Evolutionary conservation across 2,113 vertebrate species (phyloP).

Genomic region (Cyprinodon brontotheroides): DNA sequence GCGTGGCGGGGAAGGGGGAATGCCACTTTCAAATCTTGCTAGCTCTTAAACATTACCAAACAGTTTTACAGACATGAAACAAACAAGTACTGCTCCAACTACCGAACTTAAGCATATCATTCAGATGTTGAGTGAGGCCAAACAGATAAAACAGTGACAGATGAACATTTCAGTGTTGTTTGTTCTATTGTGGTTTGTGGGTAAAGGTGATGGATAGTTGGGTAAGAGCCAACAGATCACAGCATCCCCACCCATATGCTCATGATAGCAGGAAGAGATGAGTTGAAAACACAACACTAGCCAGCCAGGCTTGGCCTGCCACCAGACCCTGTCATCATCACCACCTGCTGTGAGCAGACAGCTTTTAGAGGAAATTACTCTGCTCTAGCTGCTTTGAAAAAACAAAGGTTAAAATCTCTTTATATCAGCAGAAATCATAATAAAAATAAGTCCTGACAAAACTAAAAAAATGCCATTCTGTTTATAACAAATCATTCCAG

Average conservation of each 20-base stretch:
- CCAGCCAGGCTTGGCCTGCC: constrained; percentile 74
- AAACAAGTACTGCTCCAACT: constrained; percentile 2
- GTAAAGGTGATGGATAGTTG: constrained; percentile 74
- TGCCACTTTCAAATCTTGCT: too few species aligned
- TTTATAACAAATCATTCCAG: not conserved
- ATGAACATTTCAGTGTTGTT: constrained; percentile 42
- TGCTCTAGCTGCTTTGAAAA: constrained; percentile 6
- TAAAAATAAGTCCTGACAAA: too few species aligned
- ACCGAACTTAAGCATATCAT: not conserved
- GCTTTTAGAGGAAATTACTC: constrained; percentile 29
- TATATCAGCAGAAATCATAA: not conserved
- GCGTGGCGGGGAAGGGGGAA: too few species aligned
- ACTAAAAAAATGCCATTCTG: not conserved
- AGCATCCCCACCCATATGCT: constrained; percentile 76
- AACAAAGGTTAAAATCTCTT: not conserved
- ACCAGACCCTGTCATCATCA: constrained; percentile 79
- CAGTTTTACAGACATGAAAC: not conserved
- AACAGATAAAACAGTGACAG: constrained; percentile 48
- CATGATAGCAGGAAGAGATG: constrained; percentile 73
- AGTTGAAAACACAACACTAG: constrained; percentile 66
- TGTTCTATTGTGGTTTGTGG: constrained; percentile 60
- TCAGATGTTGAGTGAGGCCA: not conserved
- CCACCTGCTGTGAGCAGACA: constrained; percentile 70
- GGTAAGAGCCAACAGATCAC: constrained; percentile 62
- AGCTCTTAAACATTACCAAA: too few species aligned